Percentiles rank a stretch among this genome's conserved stretches.
Evolutionary conservation across 2,113 vertebrate genomes (phyloP).

Genomic region (Hypanus sabinus): DNA sequence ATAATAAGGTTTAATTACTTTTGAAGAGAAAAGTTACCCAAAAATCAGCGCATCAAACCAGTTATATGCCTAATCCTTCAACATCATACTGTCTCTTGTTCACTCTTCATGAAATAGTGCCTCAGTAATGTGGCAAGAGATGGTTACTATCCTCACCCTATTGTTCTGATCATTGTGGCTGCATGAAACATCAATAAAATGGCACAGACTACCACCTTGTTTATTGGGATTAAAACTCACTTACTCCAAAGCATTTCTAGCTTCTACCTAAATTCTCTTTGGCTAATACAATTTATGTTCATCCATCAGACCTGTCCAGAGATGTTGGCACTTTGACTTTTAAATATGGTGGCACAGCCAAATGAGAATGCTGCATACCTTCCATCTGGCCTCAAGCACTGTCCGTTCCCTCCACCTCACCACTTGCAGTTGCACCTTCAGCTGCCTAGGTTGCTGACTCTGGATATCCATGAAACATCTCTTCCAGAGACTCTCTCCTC

Average conservation of each 20-base stretch:
- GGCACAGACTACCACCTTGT: neutral
- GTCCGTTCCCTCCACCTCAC: too few relatives aligned
- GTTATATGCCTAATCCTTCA: neutral
- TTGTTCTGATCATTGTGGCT: neutral
- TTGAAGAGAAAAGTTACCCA: neutral
- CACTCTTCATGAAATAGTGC: neutral
- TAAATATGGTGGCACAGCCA: too few relatives aligned
- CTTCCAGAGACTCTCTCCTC: too few relatives aligned
- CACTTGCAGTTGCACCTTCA: too few relatives aligned
- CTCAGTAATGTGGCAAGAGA: neutral
- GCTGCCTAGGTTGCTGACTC: too few relatives aligned
- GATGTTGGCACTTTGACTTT: too few relatives aligned
- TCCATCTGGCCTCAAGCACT: too few relatives aligned
- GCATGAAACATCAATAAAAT: neutral
- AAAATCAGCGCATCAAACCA: neutral
- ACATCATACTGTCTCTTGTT: too few relatives aligned
- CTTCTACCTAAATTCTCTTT: neutral
- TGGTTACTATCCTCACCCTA: neutral
- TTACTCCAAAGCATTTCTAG: neutral
- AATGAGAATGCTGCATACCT: too few relatives aligned
- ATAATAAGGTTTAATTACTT: neutral
- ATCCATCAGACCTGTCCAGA: too few relatives aligned
- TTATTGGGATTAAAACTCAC: neutral
- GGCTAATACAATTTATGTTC: neutral
- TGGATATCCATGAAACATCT: too few relatives aligned